These are phyloP conservation scores for Cephus pygmeus DNA, from an alignment of 2,888 invertebrate genomes.

Conservation along the genomic window DNA sequence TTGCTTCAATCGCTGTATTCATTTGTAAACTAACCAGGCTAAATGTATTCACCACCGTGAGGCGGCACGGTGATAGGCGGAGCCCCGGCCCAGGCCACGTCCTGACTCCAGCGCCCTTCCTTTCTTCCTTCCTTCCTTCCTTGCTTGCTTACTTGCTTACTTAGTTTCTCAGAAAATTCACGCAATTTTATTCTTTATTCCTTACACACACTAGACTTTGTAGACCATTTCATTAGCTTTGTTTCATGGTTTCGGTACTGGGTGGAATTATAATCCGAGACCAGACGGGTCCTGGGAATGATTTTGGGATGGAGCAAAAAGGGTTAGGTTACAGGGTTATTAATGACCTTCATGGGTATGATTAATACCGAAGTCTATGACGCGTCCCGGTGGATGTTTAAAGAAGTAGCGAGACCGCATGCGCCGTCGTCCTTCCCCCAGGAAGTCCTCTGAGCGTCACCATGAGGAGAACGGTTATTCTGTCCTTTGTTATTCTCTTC, in stretches of 20 bases:
- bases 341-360: not conserved
- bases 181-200: not conserved
- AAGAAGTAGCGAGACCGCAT: not conserved
- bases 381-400: not conserved
- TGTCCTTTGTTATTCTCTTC: not conserved
- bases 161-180: constrained; percentile 31
- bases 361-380: not conserved
- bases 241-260: not conserved
- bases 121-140: constrained; percentile 43
- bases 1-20: constrained; percentile 79
- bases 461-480: constrained; percentile 1
- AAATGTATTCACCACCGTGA: constrained; percentile 66
- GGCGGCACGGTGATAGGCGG: constrained; percentile 65
- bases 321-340: not conserved
- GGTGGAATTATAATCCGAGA: not conserved
- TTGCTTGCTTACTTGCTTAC: constrained; percentile 39
- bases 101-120: constrained; percentile 61
- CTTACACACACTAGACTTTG: not conserved
- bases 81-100: constrained; percentile 61
- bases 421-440: constrained; percentile 56
- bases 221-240: not conserved
- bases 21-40: constrained; percentile 74
- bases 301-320: not conserved
- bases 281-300: not conserved
- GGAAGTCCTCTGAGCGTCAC: constrained; percentile 63